A percentile compares a stretch with the other conserved stretches of the same genome.
phyloP scores from a whole-genome alignment of 2,888 invertebrate species.

The Drosophila yooni region DNA sequence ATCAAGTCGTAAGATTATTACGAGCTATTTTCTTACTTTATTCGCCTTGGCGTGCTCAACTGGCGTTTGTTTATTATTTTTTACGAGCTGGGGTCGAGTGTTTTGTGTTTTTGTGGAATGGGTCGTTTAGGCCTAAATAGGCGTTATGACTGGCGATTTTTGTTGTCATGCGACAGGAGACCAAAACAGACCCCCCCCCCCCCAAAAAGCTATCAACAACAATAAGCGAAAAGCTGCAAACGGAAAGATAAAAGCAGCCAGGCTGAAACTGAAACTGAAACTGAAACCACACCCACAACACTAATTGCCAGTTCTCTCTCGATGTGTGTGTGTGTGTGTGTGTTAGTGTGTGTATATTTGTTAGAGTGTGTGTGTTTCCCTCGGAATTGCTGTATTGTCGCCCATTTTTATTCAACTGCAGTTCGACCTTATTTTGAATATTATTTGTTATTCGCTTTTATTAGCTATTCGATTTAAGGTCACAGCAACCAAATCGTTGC shows the following conservation, averaged over 20 bases:
- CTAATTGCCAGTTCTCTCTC: constrained; percentile 64
- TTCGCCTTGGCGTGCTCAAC: constrained; percentile 22
- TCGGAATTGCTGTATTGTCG: constrained; percentile 25
- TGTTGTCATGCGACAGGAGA: neutral
- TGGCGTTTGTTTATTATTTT: constrained; percentile 38
- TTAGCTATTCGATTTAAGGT: constrained; percentile 22
- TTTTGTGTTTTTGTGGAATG: constrained; percentile 1
- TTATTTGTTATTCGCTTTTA: constrained; percentile 21
- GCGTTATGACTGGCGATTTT: constrained; percentile 43
- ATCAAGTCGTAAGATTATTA: constrained; percentile 37
- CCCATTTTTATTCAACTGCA: constrained; percentile 28
- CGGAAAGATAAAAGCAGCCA: constrained; percentile 61
- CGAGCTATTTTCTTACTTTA: constrained; percentile 33
- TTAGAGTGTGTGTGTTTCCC: constrained; percentile 7
- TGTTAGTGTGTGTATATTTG: neutral
- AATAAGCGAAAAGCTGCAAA: constrained; percentile 33
- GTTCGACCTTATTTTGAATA: constrained; percentile 31
- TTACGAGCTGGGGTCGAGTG: constrained; percentile 26
- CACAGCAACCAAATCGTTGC: constrained; percentile 30
- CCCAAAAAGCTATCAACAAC: constrained; percentile 44
- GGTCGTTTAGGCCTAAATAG: constrained; percentile 26
- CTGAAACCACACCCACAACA: constrained; percentile 65
- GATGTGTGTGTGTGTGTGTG: constrained; percentile 22
- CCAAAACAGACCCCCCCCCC: neutral
- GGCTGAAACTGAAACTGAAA: constrained; percentile 56